Conservation (phyloP, 2,888 invertebrate species). For the Limenitis arthemis region DNA sequence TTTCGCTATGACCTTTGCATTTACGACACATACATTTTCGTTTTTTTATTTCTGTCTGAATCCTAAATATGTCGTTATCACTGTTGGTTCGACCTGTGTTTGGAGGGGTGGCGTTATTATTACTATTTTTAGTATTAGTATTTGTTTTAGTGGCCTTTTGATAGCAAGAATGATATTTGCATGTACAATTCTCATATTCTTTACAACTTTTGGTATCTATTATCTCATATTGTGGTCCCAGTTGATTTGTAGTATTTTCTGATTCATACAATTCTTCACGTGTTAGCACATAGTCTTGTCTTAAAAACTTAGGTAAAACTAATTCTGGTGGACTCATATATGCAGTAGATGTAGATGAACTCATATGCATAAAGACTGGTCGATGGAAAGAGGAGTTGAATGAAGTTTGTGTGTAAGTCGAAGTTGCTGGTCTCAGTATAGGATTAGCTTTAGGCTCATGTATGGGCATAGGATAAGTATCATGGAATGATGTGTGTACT, state of each 20-base stretch:
- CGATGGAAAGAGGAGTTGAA: conserved; percentile 42
- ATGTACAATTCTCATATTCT: conserved; percentile 30
- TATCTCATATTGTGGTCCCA: conserved; percentile 23
- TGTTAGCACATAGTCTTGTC: conserved; percentile 29
- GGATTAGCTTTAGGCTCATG: conserved; percentile 30
- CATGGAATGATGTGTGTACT: conserved; percentile 33
- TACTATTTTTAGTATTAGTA: conserved; percentile 17
- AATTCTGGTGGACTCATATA: conserved; percentile 68
- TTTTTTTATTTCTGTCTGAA: conserved; percentile 15
- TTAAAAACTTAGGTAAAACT: conserved; percentile 49
- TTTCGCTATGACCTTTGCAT: conserved; percentile 25
- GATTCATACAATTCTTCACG: conserved; percentile 34
- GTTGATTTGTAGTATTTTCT: conserved; percentile 23
- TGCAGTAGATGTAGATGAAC: conserved; percentile 64
- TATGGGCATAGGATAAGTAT: conserved; percentile 30
- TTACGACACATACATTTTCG: conserved; percentile 19
- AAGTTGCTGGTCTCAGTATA: conserved; percentile 39
- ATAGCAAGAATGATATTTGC: conserved; percentile 29
- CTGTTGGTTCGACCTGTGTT: conserved; percentile 36
- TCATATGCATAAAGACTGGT: conserved; percentile 54
- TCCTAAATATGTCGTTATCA: conserved; percentile 14
- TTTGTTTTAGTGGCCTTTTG: conserved; percentile 12
- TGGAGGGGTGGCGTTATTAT: conserved; percentile 36
- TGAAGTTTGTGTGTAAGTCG: conserved; percentile 54
- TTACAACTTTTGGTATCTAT: conserved; percentile 24